Evolutionary conservation across 2,888 invertebrate genomes (phyloP), one percentile per base, ranked within the genome.

Genomic region (Scaptomyza parva): DNA sequence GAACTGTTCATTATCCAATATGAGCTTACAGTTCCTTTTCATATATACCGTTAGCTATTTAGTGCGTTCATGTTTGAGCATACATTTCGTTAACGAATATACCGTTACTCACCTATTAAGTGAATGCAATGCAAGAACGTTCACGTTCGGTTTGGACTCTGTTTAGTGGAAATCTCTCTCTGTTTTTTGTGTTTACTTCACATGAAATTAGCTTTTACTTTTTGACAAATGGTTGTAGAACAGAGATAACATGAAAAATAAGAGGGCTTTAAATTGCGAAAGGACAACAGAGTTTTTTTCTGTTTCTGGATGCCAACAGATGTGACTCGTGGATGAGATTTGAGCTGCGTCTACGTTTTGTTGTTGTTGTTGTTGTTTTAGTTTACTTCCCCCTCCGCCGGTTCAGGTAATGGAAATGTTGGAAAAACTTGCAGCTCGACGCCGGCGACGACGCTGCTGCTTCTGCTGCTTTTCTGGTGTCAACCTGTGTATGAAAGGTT

Each of bases 401-500:
- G 30, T 33, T 14, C 70, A 72, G 72, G 75, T 74, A 64, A 43
- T 28, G 69, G 55, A 41, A 35, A 4, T 47, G 63, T 52, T 52
- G 57, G 48, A 60, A 66, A 62, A 57, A 35, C 14, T 11, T 20
- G 30, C 12, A 17, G 37, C 2, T 11, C 6, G 33, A 35, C n/a
- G n/a, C 7, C n/a, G n/a, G 7, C 30, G 30, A 14, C 7, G 33
- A 5, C 30, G 26, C 17, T n/a, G n/a, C n/a, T n/a, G n/a, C n/a
- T n/a, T n/a, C n/a, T n/a, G n/a, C n/a, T n/a, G n/a, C n/a, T 45
- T 14, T 30, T 18, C 57, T 58, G 66, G 61, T 71, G 71, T 71
- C 58, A 67, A 72, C 60, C 60, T 64, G 70, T 69, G 61, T 59
- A 47, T 61, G 40, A 59, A 68, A 73, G 72, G 72, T 73, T 73